Evolutionary conservation across 1,140 invertebrate genomes (phyloP).

Genomic region (Orchesella cincta): DNA sequence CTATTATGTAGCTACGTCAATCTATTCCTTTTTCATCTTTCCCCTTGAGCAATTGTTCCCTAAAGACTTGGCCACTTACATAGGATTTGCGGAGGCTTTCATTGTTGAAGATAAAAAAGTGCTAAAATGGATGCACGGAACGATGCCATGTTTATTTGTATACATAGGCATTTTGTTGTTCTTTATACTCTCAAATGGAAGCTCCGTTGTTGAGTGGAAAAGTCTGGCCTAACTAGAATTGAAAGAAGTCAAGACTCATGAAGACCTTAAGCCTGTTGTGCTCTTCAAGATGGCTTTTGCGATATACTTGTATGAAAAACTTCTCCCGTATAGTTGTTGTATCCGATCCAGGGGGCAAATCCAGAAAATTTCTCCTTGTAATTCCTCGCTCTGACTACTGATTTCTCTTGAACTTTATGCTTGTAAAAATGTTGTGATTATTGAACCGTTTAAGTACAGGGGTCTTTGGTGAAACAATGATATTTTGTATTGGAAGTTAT

Average conservation of each 20-base stretch:
- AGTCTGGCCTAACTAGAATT: neutral
- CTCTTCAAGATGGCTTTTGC: neutral
- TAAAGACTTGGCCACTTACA: neutral
- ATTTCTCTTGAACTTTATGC: too few relatives aligned
- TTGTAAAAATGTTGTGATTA: too few relatives aligned
- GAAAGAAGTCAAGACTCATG: too few relatives aligned
- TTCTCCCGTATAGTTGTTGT: too few relatives aligned
- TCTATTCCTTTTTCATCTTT: neutral
- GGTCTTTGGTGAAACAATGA: too few relatives aligned
- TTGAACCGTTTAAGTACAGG: too few relatives aligned
- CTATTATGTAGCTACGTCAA: neutral
- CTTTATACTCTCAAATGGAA: neutral
- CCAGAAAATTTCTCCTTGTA: too few relatives aligned
- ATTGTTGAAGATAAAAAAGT: neutral
- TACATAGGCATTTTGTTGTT: neutral
- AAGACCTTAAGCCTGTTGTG: neutral
- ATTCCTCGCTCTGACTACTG: too few relatives aligned
- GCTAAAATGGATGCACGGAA: constrained; percentile 7
- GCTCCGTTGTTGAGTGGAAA: neutral
- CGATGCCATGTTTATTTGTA: neutral
- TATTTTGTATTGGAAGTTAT: too few relatives aligned
- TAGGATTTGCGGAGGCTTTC: constrained; percentile 1
- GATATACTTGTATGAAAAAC: neutral
- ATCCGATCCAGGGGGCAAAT: too few relatives aligned
- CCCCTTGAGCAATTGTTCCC: neutral